These are phyloP conservation scores for Latheticus oryzae DNA, from an alignment of 2,888 invertebrate genomes.

Conservation along the genomic window DNA sequence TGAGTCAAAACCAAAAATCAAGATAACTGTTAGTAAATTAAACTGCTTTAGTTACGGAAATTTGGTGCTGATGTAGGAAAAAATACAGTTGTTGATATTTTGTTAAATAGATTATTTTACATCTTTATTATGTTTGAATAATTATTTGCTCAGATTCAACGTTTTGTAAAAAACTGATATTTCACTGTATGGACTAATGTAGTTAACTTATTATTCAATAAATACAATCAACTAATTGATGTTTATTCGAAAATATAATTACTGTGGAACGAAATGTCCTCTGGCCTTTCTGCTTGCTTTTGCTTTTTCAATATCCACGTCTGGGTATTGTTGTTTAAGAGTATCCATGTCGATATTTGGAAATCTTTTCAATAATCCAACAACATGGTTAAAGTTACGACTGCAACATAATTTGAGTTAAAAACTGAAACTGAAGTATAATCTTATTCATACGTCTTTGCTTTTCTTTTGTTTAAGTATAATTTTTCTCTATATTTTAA, in stretches of 20 bases:
- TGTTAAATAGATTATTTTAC: conserved; percentile 1
- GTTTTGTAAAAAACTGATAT: conserved; percentile 26
- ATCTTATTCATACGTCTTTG: conserved; percentile 51
- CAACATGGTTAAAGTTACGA: conserved; percentile 75
- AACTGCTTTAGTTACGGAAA: conserved; percentile 24
- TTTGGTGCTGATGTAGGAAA: conserved; percentile 23
- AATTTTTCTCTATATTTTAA: conserved; percentile 75
- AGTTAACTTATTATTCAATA: conserved; percentile 26
- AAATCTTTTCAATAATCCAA: conserved; percentile 78
- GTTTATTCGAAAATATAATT: conserved; percentile 4
- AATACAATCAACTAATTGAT: conserved; percentile 15
- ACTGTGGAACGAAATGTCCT: conserved; percentile 52
- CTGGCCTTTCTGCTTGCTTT: conserved; percentile 68
- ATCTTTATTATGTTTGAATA: conserved; percentile 1
- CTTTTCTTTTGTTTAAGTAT: conserved; percentile 69
- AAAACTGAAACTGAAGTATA: conserved; percentile 23
- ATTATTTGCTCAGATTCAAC: conserved; percentile 27
- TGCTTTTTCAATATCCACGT: conserved; percentile 79
- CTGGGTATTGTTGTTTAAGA: conserved; percentile 79
- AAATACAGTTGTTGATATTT: conserved; percentile 5
- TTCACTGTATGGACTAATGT: conserved; percentile 17
- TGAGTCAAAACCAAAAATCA: conserved; percentile 4
- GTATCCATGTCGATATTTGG: conserved; percentile 80
- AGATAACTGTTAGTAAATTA: no score
- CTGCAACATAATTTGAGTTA: conserved; percentile 58